Evolutionary conservation across 2,888 invertebrate genomes (phyloP).

Genomic region (Callimorpha dominula): DNA sequence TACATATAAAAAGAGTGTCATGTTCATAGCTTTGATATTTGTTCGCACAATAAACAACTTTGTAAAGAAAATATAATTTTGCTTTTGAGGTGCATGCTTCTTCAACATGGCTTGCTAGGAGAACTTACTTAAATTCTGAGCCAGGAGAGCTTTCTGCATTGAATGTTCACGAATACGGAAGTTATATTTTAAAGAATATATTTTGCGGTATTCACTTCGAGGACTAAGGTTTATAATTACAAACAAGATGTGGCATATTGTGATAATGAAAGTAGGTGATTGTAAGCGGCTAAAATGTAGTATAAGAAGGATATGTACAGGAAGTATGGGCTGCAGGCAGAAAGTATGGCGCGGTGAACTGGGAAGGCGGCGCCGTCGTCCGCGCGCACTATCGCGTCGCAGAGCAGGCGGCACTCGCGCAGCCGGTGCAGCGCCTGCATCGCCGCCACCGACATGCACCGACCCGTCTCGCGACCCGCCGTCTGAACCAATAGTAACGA

Average conservation of each 20-base stretch:
- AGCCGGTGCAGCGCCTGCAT: slow-evolving; percentile 95
- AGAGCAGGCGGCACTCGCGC: slow-evolving; percentile 93
- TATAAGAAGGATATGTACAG: slow-evolving; percentile 84
- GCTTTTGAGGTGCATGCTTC: too few relatives aligned
- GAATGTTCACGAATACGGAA: background rate
- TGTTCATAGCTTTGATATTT: too few relatives aligned
- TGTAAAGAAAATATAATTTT: too few relatives aligned
- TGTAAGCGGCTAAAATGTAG: background rate
- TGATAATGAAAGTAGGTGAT: background rate
- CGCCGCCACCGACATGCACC: slow-evolving; percentile 93
- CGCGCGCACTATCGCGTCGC: slow-evolving; percentile 94
- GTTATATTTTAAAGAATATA: background rate
- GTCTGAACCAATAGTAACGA: slow-evolving; percentile 68
- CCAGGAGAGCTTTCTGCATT: too few relatives aligned
- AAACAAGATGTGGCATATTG: too few relatives aligned
- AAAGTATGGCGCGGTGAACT: slow-evolving; percentile 94
- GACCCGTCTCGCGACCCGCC: slow-evolving; percentile 87
- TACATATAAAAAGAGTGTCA: too few relatives aligned
- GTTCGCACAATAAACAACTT: too few relatives aligned
- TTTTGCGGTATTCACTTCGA: background rate
- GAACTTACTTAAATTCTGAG: too few relatives aligned
- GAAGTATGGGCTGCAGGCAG: slow-evolving; percentile 96
- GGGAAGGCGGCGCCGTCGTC: slow-evolving; percentile 94
- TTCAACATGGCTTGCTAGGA: too few relatives aligned
- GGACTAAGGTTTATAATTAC: background rate